These are phyloP conservation scores for Phyllotreta cruciferae DNA, from an alignment of 2,888 invertebrate species.

Conservation along the genomic window DNA sequence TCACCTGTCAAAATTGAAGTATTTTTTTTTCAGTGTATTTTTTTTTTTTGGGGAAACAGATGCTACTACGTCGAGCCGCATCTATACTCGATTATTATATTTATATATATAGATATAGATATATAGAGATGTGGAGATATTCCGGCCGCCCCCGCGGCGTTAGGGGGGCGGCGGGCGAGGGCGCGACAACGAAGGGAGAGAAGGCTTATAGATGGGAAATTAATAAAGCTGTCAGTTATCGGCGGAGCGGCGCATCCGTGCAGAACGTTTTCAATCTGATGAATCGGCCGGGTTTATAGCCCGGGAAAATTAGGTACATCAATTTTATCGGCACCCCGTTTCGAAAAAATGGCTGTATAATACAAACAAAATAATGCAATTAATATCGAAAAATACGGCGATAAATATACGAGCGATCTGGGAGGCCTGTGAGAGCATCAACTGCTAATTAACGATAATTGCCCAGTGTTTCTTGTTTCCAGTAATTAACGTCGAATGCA, in stretches of 20 bases:
- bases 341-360: too few relatives aligned
- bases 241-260: slow-evolving; percentile 57
- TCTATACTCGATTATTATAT: too few relatives aligned
- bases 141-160: too few relatives aligned
- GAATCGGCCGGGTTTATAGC: slow-evolving; percentile 36
- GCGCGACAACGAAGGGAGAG: slow-evolving; percentile 41
- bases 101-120: too few relatives aligned
- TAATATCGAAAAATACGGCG: too few relatives aligned
- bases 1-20: too few relatives aligned
- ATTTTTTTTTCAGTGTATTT: too few relatives aligned
- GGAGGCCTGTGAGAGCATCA: slow-evolving; percentile 19
- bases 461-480: slow-evolving; percentile 27
- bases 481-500: slow-evolving; percentile 23
- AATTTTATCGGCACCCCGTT: too few relatives aligned
- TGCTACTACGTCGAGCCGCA: too few relatives aligned
- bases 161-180: slow-evolving; percentile 29
- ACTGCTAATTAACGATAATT: slow-evolving; percentile 32
- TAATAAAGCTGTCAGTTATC: slow-evolving; percentile 81
- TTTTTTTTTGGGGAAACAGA: too few relatives aligned
- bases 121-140: too few relatives aligned
- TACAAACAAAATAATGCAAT: too few relatives aligned
- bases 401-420: not conserved
- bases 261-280: slow-evolving; percentile 63
- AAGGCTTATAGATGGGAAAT: slow-evolving; percentile 66
- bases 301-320: slow-evolving; percentile 19